Percentiles rank a stretch among this genome's conserved stretches.
These are phyloP conservation scores for Podocnemis expansa DNA, from an alignment of 2,113 vertebrate species.

Conservation along the genomic window DNA sequence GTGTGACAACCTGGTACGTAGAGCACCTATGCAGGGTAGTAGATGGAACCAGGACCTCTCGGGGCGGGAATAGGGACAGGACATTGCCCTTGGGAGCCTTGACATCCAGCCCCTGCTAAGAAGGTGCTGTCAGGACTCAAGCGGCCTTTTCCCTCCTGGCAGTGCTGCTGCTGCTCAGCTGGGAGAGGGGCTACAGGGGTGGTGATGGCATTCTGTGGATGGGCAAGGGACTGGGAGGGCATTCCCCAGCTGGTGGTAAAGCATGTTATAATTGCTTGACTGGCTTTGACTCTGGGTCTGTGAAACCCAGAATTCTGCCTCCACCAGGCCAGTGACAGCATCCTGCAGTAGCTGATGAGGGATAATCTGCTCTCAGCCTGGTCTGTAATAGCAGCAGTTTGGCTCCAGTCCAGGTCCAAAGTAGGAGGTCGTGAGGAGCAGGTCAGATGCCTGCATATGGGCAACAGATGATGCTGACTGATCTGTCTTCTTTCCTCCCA, in stretches of 20 bases:
- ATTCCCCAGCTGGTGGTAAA: neutral
- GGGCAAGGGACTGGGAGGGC: too few species aligned
- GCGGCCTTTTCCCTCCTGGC: neutral
- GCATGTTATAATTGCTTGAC: neutral
- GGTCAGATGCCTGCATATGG: neutral
- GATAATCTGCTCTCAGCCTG: neutral
- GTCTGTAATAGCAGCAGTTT: neutral
- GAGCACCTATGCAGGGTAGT: fast-evolving
- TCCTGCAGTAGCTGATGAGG: neutral
- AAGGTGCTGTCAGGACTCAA: neutral
- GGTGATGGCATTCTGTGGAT: neutral
- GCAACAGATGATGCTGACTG: neutral
- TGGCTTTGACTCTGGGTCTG: neutral
- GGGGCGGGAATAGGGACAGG: neutral
- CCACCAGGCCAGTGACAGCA: neutral
- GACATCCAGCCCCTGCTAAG: fast-evolving
- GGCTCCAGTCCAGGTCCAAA: too few species aligned
- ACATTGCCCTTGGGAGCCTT: fast-evolving
- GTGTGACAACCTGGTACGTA: conserved; percentile 95
- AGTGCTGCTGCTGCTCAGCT: too few species aligned
- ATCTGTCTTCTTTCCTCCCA: neutral
- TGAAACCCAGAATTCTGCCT: neutral
- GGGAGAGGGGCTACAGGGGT: neutral
- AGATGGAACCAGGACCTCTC: neutral
- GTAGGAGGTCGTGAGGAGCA: neutral